Conservation (phyloP, 2,113 vertebrate genomes). For the Ctenomys sociabilis region DNA sequence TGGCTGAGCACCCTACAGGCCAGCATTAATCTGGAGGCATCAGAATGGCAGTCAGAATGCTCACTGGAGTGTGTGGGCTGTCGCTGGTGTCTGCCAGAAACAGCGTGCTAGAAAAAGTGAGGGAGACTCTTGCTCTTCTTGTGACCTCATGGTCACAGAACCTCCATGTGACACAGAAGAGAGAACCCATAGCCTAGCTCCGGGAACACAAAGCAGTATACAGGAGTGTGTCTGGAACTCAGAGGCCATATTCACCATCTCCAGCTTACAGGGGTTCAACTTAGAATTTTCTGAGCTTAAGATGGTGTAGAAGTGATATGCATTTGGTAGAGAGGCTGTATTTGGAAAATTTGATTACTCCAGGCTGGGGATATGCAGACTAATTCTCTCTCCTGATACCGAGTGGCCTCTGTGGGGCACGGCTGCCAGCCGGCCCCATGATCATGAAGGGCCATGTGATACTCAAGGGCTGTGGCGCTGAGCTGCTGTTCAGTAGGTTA, state of each 20-base stretch:
- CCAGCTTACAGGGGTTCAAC: background rate
- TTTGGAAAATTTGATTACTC: background rate
- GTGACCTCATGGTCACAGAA: background rate
- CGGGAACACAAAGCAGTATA: background rate
- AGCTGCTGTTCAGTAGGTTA: background rate
- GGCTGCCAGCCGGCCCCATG: background rate
- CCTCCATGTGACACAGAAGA: background rate
- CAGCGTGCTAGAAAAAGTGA: rapidly evolving
- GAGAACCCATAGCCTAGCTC: background rate
- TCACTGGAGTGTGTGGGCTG: background rate
- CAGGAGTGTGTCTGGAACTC: background rate
- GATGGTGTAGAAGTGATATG: background rate
- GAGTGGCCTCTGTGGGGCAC: too few species aligned
- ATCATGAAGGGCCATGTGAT: background rate
- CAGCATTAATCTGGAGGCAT: background rate
- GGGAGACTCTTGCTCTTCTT: background rate
- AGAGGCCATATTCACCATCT: background rate
- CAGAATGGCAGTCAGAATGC: background rate
- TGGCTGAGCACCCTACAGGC: background rate
- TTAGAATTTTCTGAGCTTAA: background rate
- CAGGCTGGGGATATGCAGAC: background rate
- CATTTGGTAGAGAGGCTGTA: background rate
- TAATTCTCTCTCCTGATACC: background rate
- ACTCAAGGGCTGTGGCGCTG: background rate
- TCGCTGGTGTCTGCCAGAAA: background rate